phyloP scores from a whole-genome alignment of 2,113 vertebrate genomes.

The Labeo rohita region DNA sequence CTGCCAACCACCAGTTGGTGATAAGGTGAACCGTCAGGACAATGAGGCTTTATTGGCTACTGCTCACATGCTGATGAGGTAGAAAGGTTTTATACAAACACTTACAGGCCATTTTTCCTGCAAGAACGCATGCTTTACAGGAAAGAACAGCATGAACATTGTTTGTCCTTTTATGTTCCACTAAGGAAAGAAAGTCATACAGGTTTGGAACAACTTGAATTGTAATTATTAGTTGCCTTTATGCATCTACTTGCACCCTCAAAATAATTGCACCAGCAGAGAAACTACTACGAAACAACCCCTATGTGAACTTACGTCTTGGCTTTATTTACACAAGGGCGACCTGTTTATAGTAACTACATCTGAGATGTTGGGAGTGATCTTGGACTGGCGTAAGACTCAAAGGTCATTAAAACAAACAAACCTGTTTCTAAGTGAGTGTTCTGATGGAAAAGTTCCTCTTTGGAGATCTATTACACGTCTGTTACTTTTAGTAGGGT shows the following conservation, averaged over 20 bases:
- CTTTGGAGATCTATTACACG: background rate
- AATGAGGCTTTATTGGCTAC: background rate
- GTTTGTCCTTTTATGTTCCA: background rate
- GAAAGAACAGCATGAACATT: background rate
- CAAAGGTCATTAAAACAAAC: constrained; percentile 24
- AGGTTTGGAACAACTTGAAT: background rate
- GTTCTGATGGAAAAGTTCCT: background rate
- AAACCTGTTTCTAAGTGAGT: constrained; percentile 2
- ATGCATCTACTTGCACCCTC: background rate
- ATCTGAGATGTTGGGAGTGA: background rate
- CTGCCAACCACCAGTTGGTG: background rate
- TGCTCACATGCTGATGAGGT: background rate
- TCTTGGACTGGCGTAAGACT: background rate
- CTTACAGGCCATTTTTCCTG: too few relatives aligned
- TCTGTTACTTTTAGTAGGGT: background rate
- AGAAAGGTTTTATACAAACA: background rate
- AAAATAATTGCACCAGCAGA: background rate
- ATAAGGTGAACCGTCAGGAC: background rate
- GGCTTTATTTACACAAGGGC: constrained; percentile 31
- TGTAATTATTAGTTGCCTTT: background rate
- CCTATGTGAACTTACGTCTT: constrained; percentile 23
- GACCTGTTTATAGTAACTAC: constrained; percentile 49
- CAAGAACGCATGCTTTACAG: background rate
- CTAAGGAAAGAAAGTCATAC: background rate
- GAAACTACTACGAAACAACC: constrained; percentile 24